Base-by-base conservation (phyloP, 2,888 invertebrate genomes). In the Isoperla grammatica region DNA sequence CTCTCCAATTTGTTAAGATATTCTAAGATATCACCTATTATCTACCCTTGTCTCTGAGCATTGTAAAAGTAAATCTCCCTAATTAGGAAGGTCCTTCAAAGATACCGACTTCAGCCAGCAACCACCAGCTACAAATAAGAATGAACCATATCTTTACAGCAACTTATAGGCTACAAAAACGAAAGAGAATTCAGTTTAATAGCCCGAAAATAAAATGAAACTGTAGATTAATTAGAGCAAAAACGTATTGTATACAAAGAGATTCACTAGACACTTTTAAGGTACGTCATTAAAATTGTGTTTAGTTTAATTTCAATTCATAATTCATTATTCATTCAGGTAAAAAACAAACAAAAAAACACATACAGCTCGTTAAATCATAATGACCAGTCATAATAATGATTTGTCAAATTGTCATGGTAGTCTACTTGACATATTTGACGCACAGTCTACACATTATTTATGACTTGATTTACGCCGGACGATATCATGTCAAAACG, bases 1-100 rank as follows among this genome's bases (percentile, higher is more conserved):
- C 39, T 17, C 19, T 37, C 39, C 53, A 53, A 53, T 53, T 53
- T 53, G 53, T 53, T 53, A 37, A n/a, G 37, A 37, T 53, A 53
- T 37, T 53, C 19, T 12, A 15, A 53, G 53, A 19, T 53, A 37
- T 53, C 39, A 39, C 53, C 53, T 53, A 53, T 53, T 53, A 53
- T 37, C 15, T 37, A 13, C 53, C 53, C 39, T 53, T 37, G 39
- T 37, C 39, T 53, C 49, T 53, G 15, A 37, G 39, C 19, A 53
- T 37, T 53, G 53, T 53, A 20, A 20, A 29, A 37, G 40, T 39
- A 53, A 53, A 39, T 53, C 53, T 53, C 20, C 39, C 37, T 53
- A 53, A 53, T 53, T 53, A 53, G 53, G 49, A 3, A 35, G 39
- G 53, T 37, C 19, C 20, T 17, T 37, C 53, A 53, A 53, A 53